These are phyloP conservation scores for Drosophila repleta DNA, from an alignment of 1,140 invertebrate genomes.

Conservation along the genomic window DNA sequence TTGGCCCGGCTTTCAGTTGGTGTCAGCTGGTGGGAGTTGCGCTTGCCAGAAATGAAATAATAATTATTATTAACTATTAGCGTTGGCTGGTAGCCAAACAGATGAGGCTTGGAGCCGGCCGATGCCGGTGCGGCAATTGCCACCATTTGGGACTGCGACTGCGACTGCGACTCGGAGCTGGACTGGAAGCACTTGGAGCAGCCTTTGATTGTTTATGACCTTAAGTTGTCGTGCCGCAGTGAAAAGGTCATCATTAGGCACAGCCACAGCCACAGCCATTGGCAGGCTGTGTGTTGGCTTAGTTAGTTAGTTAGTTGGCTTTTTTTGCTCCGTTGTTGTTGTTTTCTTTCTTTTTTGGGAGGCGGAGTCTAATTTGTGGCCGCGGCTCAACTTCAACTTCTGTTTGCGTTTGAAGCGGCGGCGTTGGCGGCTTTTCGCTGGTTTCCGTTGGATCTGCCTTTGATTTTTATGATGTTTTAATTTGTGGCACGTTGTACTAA, in stretches of 20 bases:
- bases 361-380: conserved; percentile 74
- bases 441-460: conserved; percentile 60
- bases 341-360: conserved; percentile 29
- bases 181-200: conserved; percentile 24
- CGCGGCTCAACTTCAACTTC: conserved; percentile 74
- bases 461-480: conserved; percentile 83
- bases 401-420: conserved; percentile 54
- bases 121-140: conserved; percentile 56
- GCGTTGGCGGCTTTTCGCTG: conserved; percentile 44
- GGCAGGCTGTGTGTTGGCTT: conserved; percentile 7
- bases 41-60: conserved; percentile 81
- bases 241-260: conserved; percentile 79
- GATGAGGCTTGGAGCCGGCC: conserved; percentile 13
- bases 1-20: conserved; percentile 73
- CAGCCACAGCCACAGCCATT: conserved; percentile 35
- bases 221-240: conserved; percentile 79
- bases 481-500: conserved; percentile 79
- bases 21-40: conserved; percentile 78
- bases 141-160: conserved; percentile 49
- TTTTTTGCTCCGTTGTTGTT: conserved; percentile 5
- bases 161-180: conserved; percentile 3
- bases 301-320: conserved; percentile 37
- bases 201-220: conserved; percentile 78
- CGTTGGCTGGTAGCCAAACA: conserved; percentile 62
- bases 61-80: conserved; percentile 83